These are phyloP conservation scores for Cantharis lateralis DNA, from an alignment of 2,888 invertebrate species.

Conservation along the genomic window DNA sequence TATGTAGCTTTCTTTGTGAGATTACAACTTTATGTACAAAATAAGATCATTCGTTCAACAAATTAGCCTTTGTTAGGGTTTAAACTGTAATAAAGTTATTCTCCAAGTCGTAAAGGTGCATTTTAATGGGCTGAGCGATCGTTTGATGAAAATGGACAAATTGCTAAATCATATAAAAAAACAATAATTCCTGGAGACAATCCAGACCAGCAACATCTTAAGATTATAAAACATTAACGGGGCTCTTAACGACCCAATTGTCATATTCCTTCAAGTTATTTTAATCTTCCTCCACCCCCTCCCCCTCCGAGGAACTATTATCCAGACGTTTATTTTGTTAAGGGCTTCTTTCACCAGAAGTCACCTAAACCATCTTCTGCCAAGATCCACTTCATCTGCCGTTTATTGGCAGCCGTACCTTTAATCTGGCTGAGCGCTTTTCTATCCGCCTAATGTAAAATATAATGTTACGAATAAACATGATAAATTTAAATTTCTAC, in stretches of 20 bases:
- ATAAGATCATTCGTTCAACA: not conserved
- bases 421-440: no score
- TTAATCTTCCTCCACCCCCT: not conserved
- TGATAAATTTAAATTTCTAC: not conserved
- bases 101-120: not conserved
- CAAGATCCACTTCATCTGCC: no score
- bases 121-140: not conserved
- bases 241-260: not conserved
- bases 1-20: constrained; percentile 1
- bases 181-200: no score
- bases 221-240: not conserved
- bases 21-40: not conserved
- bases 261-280: no score
- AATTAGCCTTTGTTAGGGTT: not conserved
- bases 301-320: no score
- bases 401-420: no score
- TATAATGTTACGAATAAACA: not conserved
- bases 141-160: not conserved
- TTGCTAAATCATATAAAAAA: not conserved
- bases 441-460: not conserved
- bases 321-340: no score
- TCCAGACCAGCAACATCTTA: not conserved
- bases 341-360: no score
- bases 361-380: no score
- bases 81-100: not conserved